Evolutionary conservation across 2,888 invertebrate species (phyloP).

Genomic region (Dynastes grantii): DNA sequence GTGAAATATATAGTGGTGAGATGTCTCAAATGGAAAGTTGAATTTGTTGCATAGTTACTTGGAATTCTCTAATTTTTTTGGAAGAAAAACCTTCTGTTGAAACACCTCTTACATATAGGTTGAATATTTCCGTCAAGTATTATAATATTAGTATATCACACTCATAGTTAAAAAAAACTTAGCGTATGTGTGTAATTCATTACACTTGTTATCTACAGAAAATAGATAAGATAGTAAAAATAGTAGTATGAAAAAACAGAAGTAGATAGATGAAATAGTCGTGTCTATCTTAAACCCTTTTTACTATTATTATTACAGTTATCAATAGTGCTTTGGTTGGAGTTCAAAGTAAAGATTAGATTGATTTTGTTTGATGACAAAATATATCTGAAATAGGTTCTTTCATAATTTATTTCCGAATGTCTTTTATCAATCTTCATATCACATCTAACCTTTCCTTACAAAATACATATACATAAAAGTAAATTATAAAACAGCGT

Average conservation of each 20-base stretch:
- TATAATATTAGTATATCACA: slow-evolving; percentile 40
- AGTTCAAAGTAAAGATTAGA: slow-evolving; percentile 9
- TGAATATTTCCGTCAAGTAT: no score
- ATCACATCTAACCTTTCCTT: not conserved
- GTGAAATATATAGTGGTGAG: no score
- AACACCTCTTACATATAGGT: no score
- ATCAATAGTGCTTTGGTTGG: slow-evolving; percentile 35
- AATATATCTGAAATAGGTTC: no score
- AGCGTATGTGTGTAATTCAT: not conserved
- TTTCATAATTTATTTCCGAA: no score
- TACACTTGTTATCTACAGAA: not conserved
- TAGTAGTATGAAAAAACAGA: not conserved
- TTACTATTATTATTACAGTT: slow-evolving; percentile 8
- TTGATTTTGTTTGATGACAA: not conserved
- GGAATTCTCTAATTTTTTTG: no score
- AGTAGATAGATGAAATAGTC: not conserved
- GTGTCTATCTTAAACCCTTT: not conserved
- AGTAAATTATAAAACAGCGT: no score
- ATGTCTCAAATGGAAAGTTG: no score
- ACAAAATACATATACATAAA: slow-evolving; percentile 2
- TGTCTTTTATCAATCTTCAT: not conserved
- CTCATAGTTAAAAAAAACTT: slow-evolving; percentile 37
- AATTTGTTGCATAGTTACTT: no score
- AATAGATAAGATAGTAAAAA: not conserved
- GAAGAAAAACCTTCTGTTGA: no score